Base-by-base conservation (phyloP, 2,797 vertebrate genomes). In the Pangasius larnaudii region DNA sequence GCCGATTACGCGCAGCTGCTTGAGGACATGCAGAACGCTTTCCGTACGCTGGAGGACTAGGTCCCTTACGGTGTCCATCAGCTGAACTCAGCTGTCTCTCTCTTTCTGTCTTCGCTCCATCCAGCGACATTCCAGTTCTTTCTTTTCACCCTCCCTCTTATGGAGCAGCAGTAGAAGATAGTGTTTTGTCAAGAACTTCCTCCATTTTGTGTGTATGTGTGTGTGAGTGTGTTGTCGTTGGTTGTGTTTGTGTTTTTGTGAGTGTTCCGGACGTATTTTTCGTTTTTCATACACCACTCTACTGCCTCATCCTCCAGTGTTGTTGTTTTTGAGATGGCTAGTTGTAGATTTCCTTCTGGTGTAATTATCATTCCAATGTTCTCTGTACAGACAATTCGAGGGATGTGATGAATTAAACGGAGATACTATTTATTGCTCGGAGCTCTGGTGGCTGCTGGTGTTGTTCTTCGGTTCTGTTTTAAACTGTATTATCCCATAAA, bases 11-110 rank as follows among this genome's bases (percentile, higher is more conserved):
- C 96, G 85, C 98, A 99, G 92, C 97, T 99, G 86, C 95, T 97
- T 92, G 98, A 99, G 94, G 98, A 99, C 91, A 99, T 99, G 98
- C 98, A 99, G 95, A 99, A 98, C 71, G 95, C 96, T 72, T 99
- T 99, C 96, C 96, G 98, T 91, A 97, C 97, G 84, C 96, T 99
- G 91, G 98, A 99, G 89, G 96, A 96, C 91, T 96, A 89, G 94
- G 19, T 51, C 88, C 58, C 36, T 49, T 36, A 27, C 82, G 14
- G 6, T 5, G 46, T 63, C 69, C 42, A 4, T 86, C 87, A 56
- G 81, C 85, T 75, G 58, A 72, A 75, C 16, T 67, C 81, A 2
- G 71, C 63, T 56, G 67, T 49, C 42, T 49, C 39, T 42, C 18
- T 59, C n/a, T 83, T 22, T 27, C n/a, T 36, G 33, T 84, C 39